Percentiles rank a stretch among this genome's conserved stretches.
These are phyloP conservation scores for Erannis defoliaria DNA, from an alignment of 2,888 invertebrate species.

Conservation along the genomic window DNA sequence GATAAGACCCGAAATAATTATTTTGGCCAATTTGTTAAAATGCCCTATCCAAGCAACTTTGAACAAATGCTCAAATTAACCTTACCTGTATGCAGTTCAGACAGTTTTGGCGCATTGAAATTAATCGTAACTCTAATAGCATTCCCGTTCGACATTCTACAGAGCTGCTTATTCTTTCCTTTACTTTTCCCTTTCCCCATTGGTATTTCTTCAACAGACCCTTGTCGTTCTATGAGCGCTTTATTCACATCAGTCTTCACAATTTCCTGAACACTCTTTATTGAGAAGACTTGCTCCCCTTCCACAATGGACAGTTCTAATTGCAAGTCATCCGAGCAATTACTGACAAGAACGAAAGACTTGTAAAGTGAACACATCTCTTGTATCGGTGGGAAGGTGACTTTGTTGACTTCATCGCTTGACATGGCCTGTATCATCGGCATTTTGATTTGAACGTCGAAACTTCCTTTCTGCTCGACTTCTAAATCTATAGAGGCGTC, in stretches of 20 bases:
- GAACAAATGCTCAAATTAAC: conserved; percentile 26
- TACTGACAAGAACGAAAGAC: conserved; percentile 73
- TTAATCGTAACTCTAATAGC: conserved; percentile 72
- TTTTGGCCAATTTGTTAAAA: too few relatives aligned
- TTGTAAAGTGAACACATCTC: conserved; percentile 62
- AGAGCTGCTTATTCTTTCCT: conserved; percentile 68
- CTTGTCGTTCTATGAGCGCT: conserved; percentile 65
- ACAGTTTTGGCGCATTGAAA: conserved; percentile 69
- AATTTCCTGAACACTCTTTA: conserved; percentile 75
- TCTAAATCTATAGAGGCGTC: conserved; percentile 71
- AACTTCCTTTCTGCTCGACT: conserved; percentile 60
- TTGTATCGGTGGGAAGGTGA: conserved; percentile 66
- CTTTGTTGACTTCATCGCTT: conserved; percentile 70
- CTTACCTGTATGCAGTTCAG: conserved; percentile 65
- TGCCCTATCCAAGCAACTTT: too few relatives aligned
- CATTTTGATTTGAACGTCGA: conserved; percentile 69
- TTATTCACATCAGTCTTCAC: conserved; percentile 73
- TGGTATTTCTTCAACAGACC: conserved; percentile 55
- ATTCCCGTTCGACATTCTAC: conserved; percentile 70
- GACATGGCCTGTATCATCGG: conserved; percentile 76
- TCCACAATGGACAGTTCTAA: conserved; percentile 67
- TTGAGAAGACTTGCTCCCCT: conserved; percentile 66
- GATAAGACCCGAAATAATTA: too few relatives aligned
- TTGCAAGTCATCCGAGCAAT: conserved; percentile 72
- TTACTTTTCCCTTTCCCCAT: conserved; percentile 60